These are phyloP conservation scores for Proisotoma minuta DNA, from an alignment of 2,888 invertebrate genomes.

Conservation along the genomic window DNA sequence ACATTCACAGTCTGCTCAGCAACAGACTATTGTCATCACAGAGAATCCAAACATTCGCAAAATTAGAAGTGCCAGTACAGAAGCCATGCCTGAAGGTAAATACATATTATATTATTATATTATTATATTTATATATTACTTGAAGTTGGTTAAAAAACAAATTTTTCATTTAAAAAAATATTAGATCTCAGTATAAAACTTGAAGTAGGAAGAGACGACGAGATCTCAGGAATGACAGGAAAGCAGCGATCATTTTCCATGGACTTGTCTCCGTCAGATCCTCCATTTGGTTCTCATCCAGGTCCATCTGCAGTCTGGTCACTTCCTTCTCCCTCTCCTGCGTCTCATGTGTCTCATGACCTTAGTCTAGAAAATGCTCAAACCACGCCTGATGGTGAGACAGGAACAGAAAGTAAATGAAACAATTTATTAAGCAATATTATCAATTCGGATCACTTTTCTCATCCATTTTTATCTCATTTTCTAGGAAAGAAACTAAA, in stretches of 20 bases:
- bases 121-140: no score
- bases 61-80: constrained; percentile 47
- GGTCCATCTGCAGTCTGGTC: constrained; percentile 45
- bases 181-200: constrained; percentile 73
- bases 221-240: constrained; percentile 34
- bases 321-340: constrained; percentile 44
- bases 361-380: constrained; percentile 44
- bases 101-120: no score
- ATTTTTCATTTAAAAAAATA: constrained; percentile 47
- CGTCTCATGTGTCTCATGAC: constrained; percentile 43
- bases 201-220: constrained; percentile 52
- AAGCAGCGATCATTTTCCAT: constrained; percentile 48
- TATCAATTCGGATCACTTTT: background rate
- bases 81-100: constrained; percentile 48
- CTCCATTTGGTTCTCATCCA: constrained; percentile 43
- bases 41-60: constrained; percentile 48
- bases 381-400: constrained; percentile 44
- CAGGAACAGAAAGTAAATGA: background rate
- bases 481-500: constrained; percentile 80
- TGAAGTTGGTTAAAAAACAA: no score
- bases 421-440: background rate
- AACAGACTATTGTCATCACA: constrained; percentile 48
- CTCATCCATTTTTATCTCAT: background rate
- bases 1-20: constrained; percentile 39
- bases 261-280: constrained; percentile 47